Evolutionary conservation across 2,888 invertebrate genomes (phyloP).

Genomic region (Muscina levida): DNA sequence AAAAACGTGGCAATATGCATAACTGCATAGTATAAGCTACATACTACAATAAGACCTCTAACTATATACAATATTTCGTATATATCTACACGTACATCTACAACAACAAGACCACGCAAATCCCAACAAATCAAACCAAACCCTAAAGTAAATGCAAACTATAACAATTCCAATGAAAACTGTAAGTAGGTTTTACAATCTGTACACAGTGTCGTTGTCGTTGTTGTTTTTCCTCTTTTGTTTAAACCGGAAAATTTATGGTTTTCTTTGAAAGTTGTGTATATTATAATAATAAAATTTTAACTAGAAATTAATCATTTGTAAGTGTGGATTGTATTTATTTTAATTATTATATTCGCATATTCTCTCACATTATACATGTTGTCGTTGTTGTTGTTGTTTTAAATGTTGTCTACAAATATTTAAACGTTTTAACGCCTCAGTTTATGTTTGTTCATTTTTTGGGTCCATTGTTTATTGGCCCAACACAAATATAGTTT

Average conservation of each 20-base stretch:
- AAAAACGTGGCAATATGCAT: conserved; percentile 73
- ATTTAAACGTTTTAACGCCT: conserved; percentile 37
- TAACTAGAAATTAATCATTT: conserved; percentile 37
- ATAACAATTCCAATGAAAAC: conserved; percentile 37
- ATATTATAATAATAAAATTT: conserved; percentile 22
- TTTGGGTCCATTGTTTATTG: conserved; percentile 33
- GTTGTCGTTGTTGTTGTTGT: conserved; percentile 2
- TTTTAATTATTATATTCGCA: not conserved
- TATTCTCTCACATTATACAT: not conserved
- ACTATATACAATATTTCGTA: conserved; percentile 41
- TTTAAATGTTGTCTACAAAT: conserved; percentile 14
- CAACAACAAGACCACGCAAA: conserved; percentile 57
- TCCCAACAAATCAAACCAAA: conserved; percentile 53
- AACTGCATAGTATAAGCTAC: conserved; percentile 28
- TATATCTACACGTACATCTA: conserved; percentile 37
- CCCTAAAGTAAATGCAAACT: conserved; percentile 27
- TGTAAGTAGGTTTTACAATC: not conserved
- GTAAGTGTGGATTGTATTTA: too few species aligned
- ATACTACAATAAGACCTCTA: conserved; percentile 11
- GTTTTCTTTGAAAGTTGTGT: conserved; percentile 8
- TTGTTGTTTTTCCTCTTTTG: too few species aligned
- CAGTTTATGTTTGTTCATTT: not conserved
- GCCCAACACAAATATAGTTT: not conserved
- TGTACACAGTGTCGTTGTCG: too few species aligned
- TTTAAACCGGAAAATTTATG: conserved; percentile 45